Evolutionary conservation across 2,113 vertebrate genomes (phyloP), one percentile per base, ranked within the genome.

Genomic region (Chaetodon trifascialis): DNA sequence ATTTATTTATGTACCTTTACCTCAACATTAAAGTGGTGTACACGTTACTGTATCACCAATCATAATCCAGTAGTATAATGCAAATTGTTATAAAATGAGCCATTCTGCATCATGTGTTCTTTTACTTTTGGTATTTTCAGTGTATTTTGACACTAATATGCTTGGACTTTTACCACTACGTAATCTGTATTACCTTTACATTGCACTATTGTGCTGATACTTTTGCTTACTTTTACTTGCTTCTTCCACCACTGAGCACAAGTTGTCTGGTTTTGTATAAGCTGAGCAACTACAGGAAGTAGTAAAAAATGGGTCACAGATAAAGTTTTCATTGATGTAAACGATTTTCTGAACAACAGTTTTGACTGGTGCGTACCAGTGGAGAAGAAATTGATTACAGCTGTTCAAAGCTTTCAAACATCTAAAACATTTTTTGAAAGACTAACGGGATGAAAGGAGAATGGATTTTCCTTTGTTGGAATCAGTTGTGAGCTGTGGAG

Each of bases 221-320:
- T n/a, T n/a, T n/a, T n/a, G n/a, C n/a, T 10, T 55, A 17, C 23
- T 21, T 58, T 72, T 7, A 25, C 69, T 25, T 15, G 19, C 19
- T n/a, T 38, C 60, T 64, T 64, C 16, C 15, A 64, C 16, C n/a
- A 12, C 10, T 42, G 5, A 71, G n/a, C 16, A 49, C 19, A 52
- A 42, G 47, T n/a, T 62, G 1, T 56, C 9, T 72, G 65, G 15
- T 40, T 30, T 64, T 73, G 10, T 58, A 7, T 11, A 3, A 58
- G 30, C 16, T 16, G 4, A 72, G 14, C 5, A 54, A 16, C 11
- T 30, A 4, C 12, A 3, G 40, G 5, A 19, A n/a, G 65, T 7
- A 7, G 25, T 36, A 11, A 76, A 40, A 69, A 70, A 42, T 66
- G 42, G 62, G 51, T 59, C n/a, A 60, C 79, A 74, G 63, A 68